Base-by-base conservation (phyloP, 2,797 vertebrate genomes). In the Arnoldichthys spilopterus region DNA sequence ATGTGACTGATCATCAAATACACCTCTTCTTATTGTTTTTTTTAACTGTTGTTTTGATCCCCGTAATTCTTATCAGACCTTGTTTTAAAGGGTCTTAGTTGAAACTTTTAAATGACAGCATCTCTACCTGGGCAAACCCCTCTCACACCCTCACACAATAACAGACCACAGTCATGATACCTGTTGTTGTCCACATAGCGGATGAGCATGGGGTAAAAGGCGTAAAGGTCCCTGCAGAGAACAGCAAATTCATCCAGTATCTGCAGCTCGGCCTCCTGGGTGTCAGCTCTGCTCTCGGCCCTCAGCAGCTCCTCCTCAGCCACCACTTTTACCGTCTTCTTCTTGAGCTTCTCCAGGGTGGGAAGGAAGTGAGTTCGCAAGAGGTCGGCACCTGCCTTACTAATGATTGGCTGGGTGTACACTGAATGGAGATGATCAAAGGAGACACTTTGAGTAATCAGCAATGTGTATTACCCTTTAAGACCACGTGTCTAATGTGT, bases 161-260 rank as follows among this genome's bases (percentile, higher is more conserved):
- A 3, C 43, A 58, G 34, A 26, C 32, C 20, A 28, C 18, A 12
- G 16, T 16, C 6, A 45, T 22, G 68, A 6, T 91, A 98, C 98
- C 98, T 98, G 95, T 97, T 98, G 88, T 97, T 99, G 90, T 99
- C 98, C 86, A 99, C 97, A 0, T 99, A 99, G 76, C 95, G 94
- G 84, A 99, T 98, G 67, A 99, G 91, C 96, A 99, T 97, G 76
- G 98, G 97, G 89, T 99, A 99, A 92, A 99, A 99, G 40, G 97
- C 94, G 0, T 99, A 99, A 56, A 99, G 96, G 75, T 99, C 98
- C 83, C 98, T 93, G 90, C 97, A 99, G 85, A 99, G 96, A 72
- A 99, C 91, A 1, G 96, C 95, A 81, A 99, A 99, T 88, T 99
- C 98, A 61, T 99, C 97, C 40, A 99, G 92, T 91, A 99, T 96